Evolutionary conservation across 2,797 vertebrate genomes (phyloP), one percentile per base, ranked within the genome.

Genomic region (Rhynchonycteris naso): DNA sequence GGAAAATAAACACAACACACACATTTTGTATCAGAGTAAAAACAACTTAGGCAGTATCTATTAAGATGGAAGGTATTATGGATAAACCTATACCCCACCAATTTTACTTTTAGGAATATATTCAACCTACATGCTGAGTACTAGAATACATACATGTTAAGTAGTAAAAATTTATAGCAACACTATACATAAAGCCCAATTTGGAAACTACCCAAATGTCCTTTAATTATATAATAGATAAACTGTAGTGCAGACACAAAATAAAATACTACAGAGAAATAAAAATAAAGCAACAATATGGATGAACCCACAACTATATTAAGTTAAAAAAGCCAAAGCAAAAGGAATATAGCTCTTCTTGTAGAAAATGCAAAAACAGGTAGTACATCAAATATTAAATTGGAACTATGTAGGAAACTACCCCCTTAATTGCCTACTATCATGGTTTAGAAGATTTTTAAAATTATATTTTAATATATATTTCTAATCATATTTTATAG

Each of bases 201-300:
- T 59, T 50, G 47, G 69, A 85, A 92, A 81, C 68, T 90, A 90
- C 7, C n/a, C 30, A 76, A 91, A 74, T 89, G 18, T 75, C 33
- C 8, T 68, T 68, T 80, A 92, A 61, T 22, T 61, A 71, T 58
- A 75, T 16, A 89, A 90, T 35, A 65, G 43, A 43, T 43, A 65
- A 85, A 72, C 10, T 33, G 13, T 79, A 33, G 54, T 56, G 65
- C 1, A 82, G 58, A 84, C 47, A 79, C 28, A 81, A 2, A 81
- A 61, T 65, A 24, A 21, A 80, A 74, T 88, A 63, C 21, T 85
- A 71, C 26, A 79, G 28, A 80, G 13, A 91, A 76, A 50, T 59
- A 94, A 94, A 91, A 94, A 61, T 28, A 71, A 43, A 94, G 59
- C 26, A 78, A 92, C 63, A 82, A 78, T 63, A 92, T 65, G n/a